phyloP scores from a whole-genome alignment of 2,888 invertebrate genomes.

The Criorhina ranunculi region DNA sequence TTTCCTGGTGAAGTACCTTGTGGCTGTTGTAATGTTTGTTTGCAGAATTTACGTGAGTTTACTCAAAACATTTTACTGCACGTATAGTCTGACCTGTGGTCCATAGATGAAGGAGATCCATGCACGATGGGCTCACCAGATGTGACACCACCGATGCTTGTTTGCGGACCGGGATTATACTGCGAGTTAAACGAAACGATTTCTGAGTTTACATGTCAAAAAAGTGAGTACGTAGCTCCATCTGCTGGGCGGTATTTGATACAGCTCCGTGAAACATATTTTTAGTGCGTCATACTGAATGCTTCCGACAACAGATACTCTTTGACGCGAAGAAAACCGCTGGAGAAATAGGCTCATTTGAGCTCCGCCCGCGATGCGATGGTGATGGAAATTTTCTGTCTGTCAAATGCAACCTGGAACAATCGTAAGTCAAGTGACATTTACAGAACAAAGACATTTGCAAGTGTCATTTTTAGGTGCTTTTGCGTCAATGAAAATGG shows the following conservation, averaged over 20 bases:
- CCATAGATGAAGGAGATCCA: constrained; percentile 85
- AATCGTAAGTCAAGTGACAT: constrained; percentile 86
- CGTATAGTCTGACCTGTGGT: background rate
- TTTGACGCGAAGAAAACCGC: constrained; percentile 85
- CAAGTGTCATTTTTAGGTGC: constrained; percentile 85
- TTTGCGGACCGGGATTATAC: constrained; percentile 86
- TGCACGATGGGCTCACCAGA: constrained; percentile 86
- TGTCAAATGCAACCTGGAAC: constrained; percentile 88
- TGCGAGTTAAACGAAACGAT: constrained; percentile 49
- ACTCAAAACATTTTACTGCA: background rate
- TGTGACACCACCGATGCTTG: constrained; percentile 85
- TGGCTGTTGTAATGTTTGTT: constrained; percentile 88
- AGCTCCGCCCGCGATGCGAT: constrained; percentile 87
- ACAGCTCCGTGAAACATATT: too few species aligned
- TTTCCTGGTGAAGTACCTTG: constrained; percentile 87
- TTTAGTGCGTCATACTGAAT: constrained; percentile 77
- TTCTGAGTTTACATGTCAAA: constrained; percentile 83
- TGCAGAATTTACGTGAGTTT: constrained; percentile 86
- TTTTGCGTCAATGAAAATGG: constrained; percentile 88
- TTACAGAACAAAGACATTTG: background rate
- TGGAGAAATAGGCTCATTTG: constrained; percentile 86
- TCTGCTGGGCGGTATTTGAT: too few species aligned
- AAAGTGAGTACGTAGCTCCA: too few species aligned
- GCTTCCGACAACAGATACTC: constrained; percentile 77
- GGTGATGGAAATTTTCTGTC: constrained; percentile 87